Base-by-base conservation (phyloP, 2,888 invertebrate genomes). In the Microctonus hyperodae region DNA sequence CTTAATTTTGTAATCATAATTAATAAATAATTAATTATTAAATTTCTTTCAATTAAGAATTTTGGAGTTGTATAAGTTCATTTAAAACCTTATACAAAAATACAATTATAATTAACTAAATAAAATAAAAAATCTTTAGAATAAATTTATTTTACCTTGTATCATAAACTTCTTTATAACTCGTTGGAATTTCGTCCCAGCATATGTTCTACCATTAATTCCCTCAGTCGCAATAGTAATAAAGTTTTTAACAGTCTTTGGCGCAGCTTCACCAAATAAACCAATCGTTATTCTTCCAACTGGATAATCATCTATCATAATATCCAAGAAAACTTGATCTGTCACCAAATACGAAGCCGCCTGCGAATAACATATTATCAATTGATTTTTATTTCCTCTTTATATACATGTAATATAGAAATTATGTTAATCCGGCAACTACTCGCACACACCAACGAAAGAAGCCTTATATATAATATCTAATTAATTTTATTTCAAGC, bases 161-260 rank as follows among this genome's bases (percentile, higher is more conserved):
- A 97, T 90, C 90, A 97, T 94, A 83, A 97, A 96, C 73, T 93
- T 89, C 81, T 92, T 90, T 73, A 97, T 92, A 65, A 97, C 91
- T 16, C 96, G 88, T 85, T 95, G 95, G 83, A 97, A 95, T 73
- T 85, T 88, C 3, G 92, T 89, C 13, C 92, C 94, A 73, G 90
- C 89, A 81, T 95, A 97, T 1, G 90, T 90, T 80, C 88, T 90
- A 23, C 92, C 93, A 72, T 91, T 86, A 66, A 94, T 88, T 9
- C 94, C 94, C 23, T 88, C 87, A 11, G 90, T 87, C 25, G 95
- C 92, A 35, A 97, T 87, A n/a, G 91, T 88, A 72, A 91, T 88
- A 79, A 97, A 97, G 83, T 97, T 97, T 75, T 91, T 88, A 0
- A 92, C 94, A 0, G 97, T 92, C 82, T 90, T 93, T 1, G 97